Evolutionary conservation across 2,113 vertebrate species (phyloP).

Genomic region (Bambusicola thoracicus): DNA sequence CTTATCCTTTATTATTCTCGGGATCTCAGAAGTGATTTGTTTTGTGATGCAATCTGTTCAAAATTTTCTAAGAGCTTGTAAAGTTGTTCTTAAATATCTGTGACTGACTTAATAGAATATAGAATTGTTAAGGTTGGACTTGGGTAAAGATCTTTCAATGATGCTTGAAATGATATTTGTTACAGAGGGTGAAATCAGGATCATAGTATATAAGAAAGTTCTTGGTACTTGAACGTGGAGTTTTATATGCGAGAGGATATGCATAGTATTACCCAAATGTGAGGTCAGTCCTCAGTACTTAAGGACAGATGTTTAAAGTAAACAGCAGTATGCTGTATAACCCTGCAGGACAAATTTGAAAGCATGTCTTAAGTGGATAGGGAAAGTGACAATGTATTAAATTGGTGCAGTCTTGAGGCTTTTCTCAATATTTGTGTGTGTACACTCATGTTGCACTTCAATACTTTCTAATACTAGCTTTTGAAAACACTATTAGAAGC

Average conservation of each 20-base stretch:
- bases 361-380: background rate
- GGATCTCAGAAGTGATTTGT: background rate
- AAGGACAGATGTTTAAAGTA: background rate
- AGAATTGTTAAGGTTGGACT: too few relatives aligned
- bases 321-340: background rate
- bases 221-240: background rate
- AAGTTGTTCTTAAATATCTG: background rate
- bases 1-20: background rate
- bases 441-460: background rate
- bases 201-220: background rate
- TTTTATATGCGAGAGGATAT: background rate
- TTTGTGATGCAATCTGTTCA: background rate
- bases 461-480: background rate
- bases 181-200: background rate
- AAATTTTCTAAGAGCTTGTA: background rate
- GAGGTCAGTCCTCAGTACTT: background rate
- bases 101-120: background rate
- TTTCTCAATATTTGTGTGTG: background rate
- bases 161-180: background rate
- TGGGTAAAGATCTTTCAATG: background rate
- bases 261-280: background rate
- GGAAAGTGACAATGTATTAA: background rate
- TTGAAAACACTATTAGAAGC: background rate
- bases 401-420: background rate
- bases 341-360: background rate